These are phyloP conservation scores for Craniophora ligustri DNA, from an alignment of 2,888 invertebrate genomes.

Conservation along the genomic window DNA sequence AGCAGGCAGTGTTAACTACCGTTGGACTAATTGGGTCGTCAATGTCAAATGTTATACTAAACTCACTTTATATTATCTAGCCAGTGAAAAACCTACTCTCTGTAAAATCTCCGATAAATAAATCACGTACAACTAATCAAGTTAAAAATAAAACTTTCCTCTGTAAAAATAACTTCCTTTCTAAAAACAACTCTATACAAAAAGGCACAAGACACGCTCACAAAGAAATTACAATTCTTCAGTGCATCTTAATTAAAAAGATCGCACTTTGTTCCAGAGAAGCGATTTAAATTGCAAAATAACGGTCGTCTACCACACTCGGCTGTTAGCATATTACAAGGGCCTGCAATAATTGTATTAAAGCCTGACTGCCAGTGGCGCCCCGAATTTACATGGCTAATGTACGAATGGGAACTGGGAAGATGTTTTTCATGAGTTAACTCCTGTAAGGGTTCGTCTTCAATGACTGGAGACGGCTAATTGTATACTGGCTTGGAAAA, in stretches of 20 bases:
- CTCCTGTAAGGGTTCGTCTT: slow-evolving; percentile 42
- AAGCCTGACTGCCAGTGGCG: slow-evolving; percentile 45
- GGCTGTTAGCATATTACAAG: slow-evolving; percentile 70
- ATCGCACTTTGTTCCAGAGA: slow-evolving; percentile 37
- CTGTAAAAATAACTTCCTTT: neutral
- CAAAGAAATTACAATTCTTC: slow-evolving; percentile 41
- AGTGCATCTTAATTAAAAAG: slow-evolving; percentile 48
- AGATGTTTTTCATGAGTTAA: slow-evolving; percentile 68
- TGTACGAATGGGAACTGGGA: slow-evolving; percentile 62
- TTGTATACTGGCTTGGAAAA: neutral
- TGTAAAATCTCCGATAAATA: no score
- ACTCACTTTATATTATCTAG: no score
- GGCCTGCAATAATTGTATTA: slow-evolving; percentile 74
- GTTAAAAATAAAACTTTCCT: neutral
- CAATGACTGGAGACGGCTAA: slow-evolving; percentile 18
- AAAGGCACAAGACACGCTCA: neutral
- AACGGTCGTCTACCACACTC: slow-evolving; percentile 56
- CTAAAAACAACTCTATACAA: neutral
- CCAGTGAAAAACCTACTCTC: no score
- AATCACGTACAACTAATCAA: no score
- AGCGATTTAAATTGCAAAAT: slow-evolving; percentile 50
- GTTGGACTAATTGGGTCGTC: no score
- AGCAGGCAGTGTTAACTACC: no score
- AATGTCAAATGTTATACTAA: no score
- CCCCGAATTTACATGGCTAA: slow-evolving; percentile 76